Evolutionary conservation across 1,140 invertebrate species (phyloP).

Genomic region (Drosophila sp.): DNA sequence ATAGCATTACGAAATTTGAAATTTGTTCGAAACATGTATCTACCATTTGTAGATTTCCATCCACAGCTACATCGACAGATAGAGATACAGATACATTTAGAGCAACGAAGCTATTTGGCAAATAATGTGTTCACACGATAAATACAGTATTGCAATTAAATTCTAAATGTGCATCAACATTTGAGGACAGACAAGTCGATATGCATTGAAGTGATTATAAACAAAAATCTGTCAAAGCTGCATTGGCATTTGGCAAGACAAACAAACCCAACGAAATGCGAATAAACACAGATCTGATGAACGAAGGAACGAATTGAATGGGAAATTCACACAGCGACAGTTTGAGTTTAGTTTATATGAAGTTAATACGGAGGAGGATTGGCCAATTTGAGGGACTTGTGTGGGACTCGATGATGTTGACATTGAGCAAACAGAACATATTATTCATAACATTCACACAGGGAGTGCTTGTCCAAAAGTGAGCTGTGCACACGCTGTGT

Average conservation of each 20-base stretch:
- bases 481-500: constrained; percentile 75
- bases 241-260: constrained; percentile 52
- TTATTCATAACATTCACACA: constrained; percentile 51
- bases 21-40: too few relatives aligned
- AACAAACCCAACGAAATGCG: constrained; percentile 59
- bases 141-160: constrained; percentile 38
- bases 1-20: too few relatives aligned
- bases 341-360: neutral
- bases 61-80: neutral
- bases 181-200: neutral
- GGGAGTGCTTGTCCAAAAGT: constrained; percentile 58
- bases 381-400: constrained; percentile 25
- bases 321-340: neutral
- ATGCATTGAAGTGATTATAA: constrained; percentile 55
- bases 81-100: constrained; percentile 6
- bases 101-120: neutral
- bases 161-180: constrained; percentile 54
- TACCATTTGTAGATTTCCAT: too few relatives aligned
- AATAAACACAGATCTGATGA: constrained; percentile 50
- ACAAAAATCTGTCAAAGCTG: constrained; percentile 44
- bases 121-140: constrained; percentile 52
- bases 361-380: constrained; percentile 17
- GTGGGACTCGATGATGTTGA: constrained; percentile 55
- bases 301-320: neutral
- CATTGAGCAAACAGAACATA: constrained; percentile 72